phyloP scores from a whole-genome alignment of 2,113 vertebrate species.

The Numenius arquata region DNA sequence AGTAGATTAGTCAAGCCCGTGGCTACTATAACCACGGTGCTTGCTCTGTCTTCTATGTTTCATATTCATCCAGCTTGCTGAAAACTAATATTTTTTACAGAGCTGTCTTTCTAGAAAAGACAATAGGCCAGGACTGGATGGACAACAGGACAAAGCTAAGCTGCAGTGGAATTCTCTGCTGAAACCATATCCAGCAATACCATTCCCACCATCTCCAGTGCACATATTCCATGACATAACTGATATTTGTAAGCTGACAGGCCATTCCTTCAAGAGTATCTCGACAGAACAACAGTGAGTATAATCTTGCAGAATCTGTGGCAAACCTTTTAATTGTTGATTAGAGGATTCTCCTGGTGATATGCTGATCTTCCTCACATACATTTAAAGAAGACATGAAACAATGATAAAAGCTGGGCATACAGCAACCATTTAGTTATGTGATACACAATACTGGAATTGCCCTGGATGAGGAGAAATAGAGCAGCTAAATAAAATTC shows the following conservation, averaged over 20 bases:
- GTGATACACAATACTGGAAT: not conserved
- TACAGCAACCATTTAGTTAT: not conserved
- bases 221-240: not conserved
- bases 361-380: not conserved
- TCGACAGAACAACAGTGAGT: not conserved
- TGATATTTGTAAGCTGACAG: not conserved
- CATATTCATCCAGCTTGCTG: not conserved
- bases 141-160: not conserved
- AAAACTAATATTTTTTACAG: not conserved
- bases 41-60: not conserved
- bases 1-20: not conserved
- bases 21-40: not conserved
- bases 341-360: not conserved
- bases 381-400: not conserved
- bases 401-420: not conserved
- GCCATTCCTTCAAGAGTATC: not conserved
- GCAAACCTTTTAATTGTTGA: not conserved
- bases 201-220: not conserved
- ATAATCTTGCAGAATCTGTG: not conserved
- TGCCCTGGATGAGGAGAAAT: not conserved
- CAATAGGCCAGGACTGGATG: not conserved
- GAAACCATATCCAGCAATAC: not conserved
- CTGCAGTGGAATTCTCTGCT: not conserved
- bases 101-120: not conserved
- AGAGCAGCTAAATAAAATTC: not conserved